These are phyloP conservation scores for Aspidoscelis tigris DNA, from an alignment of 2,113 vertebrate species.

Conservation along the genomic window DNA sequence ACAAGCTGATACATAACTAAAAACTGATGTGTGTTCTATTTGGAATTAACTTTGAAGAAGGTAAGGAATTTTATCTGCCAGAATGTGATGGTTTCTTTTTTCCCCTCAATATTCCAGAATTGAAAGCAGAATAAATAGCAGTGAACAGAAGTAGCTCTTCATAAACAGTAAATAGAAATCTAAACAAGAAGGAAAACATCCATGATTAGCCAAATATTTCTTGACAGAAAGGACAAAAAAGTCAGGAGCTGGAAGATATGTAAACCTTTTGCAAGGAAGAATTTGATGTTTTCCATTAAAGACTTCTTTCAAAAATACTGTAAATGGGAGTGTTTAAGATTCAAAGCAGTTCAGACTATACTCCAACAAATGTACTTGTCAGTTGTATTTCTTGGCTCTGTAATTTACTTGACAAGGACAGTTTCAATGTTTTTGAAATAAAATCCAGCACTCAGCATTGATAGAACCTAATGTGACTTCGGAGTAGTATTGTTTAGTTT, in stretches of 20 bases:
- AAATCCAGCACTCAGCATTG: constrained; percentile 54
- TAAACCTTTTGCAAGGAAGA: background rate
- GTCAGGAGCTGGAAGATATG: background rate
- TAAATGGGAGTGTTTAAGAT: constrained; percentile 40
- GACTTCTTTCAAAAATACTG: constrained; percentile 1
- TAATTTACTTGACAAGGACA: constrained; percentile 65
- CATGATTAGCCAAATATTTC: background rate
- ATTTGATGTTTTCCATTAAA: constrained; percentile 49
- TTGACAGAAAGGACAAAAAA: constrained; percentile 26
- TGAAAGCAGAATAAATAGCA: background rate
- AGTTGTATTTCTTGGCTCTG: constrained; percentile 49
- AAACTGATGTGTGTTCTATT: too few relatives aligned
- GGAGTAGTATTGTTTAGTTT: constrained; percentile 60
- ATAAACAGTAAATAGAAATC: background rate
- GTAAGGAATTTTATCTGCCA: background rate
- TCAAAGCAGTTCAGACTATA: constrained; percentile 19
- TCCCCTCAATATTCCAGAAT: background rate
- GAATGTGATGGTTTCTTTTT: background rate
- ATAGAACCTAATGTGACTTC: constrained; percentile 47
- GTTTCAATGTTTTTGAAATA: constrained; percentile 63
- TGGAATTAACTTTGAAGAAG: too few relatives aligned
- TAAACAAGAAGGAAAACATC: background rate
- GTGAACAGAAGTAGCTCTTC: background rate
- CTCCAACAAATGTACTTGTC: constrained; percentile 33
- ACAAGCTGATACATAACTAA: too few relatives aligned